phyloP scores from a whole-genome alignment of 2,888 invertebrate genomes.

The Volucella inanis region DNA sequence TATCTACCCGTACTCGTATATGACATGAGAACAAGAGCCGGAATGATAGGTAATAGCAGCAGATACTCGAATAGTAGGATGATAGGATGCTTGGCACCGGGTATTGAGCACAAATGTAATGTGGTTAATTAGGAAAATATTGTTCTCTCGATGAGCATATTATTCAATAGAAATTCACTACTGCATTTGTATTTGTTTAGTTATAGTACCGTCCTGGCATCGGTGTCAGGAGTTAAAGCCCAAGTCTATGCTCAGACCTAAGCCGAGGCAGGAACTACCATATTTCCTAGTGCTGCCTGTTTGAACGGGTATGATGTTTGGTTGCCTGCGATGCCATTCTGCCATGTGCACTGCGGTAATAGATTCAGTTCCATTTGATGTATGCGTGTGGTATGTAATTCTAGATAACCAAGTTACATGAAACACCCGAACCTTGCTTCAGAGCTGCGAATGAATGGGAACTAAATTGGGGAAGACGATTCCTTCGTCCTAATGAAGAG shows the following conservation, averaged over 20 bases:
- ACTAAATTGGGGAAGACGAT: slow-evolving; percentile 66
- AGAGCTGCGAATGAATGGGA: slow-evolving; percentile 57
- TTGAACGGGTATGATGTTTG: background rate
- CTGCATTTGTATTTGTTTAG: slow-evolving; percentile 64
- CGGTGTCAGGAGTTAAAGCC: background rate
- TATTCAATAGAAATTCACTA: slow-evolving; percentile 70
- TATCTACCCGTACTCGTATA: too few species aligned
- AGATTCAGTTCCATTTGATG: slow-evolving; percentile 43
- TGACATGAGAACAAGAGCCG: background rate
- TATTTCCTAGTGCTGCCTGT: background rate
- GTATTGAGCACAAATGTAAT: slow-evolving; percentile 75
- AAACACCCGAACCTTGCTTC: slow-evolving; percentile 14
- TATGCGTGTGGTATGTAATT: slow-evolving; percentile 48
- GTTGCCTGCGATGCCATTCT: background rate
- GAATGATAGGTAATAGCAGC: slow-evolving; percentile 63
- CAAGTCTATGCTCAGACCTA: background rate
- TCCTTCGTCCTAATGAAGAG: slow-evolving; percentile 48
- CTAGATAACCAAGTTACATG: slow-evolving; percentile 43
- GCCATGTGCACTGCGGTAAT: slow-evolving; percentile 43
- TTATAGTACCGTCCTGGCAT: slow-evolving; percentile 20
- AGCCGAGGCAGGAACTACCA: background rate
- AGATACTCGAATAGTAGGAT: slow-evolving; percentile 7
- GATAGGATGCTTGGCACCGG: slow-evolving; percentile 56
- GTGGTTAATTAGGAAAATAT: slow-evolving; percentile 78
- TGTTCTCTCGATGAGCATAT: slow-evolving; percentile 76